Evolutionary conservation across 2,113 vertebrate species (phyloP), one percentile per base, ranked within the genome.

Genomic region (Willisornis vidua): DNA sequence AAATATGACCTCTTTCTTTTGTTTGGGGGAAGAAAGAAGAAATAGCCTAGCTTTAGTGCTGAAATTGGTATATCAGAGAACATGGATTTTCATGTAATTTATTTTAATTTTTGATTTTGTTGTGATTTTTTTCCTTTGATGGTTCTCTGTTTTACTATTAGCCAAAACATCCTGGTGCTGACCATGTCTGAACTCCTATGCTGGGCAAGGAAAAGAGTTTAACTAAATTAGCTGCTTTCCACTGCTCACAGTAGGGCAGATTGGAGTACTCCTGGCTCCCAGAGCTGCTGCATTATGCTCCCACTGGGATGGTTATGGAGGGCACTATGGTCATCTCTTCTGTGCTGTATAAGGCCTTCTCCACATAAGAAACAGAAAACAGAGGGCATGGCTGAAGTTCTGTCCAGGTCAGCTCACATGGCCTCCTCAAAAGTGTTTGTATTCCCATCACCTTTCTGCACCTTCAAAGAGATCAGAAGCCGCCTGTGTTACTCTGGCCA

Each of bases 291-390:
- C 8, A 10, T 11, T 37, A 4, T 1, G 1, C 41, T 61, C 45
- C 29, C 15, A 3, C 6, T n/a, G 9, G 25, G 11, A 13, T 58
- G 49, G 19, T 65, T 29, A 16, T n/a, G 45, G 33, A 76, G 33
- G 33, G 18, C 63, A 33, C 46, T 1, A 0, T 48, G 43, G 49
- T 68, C 13, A 58, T 58, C 54, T 66, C n/a, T 70, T 31, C 37
- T 74, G 41, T 0, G 0, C 41, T 72, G 22, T 58, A 10, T 5
- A 1, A 70, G 55, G 16, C 22, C 81, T 78, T 37, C 5, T 63
- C 17, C 43, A 28, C 23, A 7, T 20, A 48, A 62, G 10, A 59
- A 59, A 59, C 58, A 35, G 62, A 57, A 93, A 75, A 51, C 17
- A 19, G 13, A 51, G 19, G 22, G 3, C 24, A 24, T 65, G n/a